Conservation (phyloP, 2,797 vertebrate genomes). For the Adelosebastes latens region DNA sequence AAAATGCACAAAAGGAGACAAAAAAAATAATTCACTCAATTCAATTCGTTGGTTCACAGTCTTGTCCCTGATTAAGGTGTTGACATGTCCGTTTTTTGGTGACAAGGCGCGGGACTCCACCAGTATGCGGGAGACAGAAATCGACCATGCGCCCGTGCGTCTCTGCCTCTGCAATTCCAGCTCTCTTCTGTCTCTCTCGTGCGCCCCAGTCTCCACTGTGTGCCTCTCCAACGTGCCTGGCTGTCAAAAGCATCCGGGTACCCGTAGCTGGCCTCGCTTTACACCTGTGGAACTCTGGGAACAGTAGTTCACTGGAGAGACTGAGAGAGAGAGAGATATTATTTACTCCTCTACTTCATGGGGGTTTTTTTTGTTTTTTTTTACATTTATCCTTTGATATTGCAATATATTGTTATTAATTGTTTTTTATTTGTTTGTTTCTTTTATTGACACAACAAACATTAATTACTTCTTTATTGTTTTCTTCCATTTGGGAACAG, state of each 20-base stretch:
- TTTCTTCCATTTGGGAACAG: too few species aligned
- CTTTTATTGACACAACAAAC: too few species aligned
- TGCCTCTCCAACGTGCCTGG: slow-evolving; percentile 82
- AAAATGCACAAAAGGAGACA: slow-evolving; percentile 35
- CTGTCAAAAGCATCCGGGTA: slow-evolving; percentile 78
- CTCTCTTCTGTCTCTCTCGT: slow-evolving; percentile 71
- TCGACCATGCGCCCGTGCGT: slow-evolving; percentile 71
- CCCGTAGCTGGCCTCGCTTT: slow-evolving; percentile 78
- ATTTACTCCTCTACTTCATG: too few species aligned
- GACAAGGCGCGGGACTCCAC: slow-evolving; percentile 73
- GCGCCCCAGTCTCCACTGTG: slow-evolving; percentile 69
- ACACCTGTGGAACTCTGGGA: slow-evolving; percentile 75
- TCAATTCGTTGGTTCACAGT: slow-evolving; percentile 28
- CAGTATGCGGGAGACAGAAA: slow-evolving; percentile 72
- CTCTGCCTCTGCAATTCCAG: slow-evolving; percentile 83
- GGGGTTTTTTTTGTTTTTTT: too few species aligned
- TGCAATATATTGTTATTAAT: too few species aligned
- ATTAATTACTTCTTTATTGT: too few species aligned
- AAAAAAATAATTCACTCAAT: not conserved
- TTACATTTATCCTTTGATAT: too few species aligned
- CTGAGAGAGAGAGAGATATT: not conserved
- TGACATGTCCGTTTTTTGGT: slow-evolving; percentile 55
- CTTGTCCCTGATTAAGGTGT: slow-evolving; percentile 19
- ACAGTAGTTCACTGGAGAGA: slow-evolving; percentile 70
- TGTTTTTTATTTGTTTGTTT: too few species aligned